These are phyloP conservation scores for Lutjanus argentimaculatus DNA, from an alignment of 2,797 vertebrate genomes.

Conservation along the genomic window DNA sequence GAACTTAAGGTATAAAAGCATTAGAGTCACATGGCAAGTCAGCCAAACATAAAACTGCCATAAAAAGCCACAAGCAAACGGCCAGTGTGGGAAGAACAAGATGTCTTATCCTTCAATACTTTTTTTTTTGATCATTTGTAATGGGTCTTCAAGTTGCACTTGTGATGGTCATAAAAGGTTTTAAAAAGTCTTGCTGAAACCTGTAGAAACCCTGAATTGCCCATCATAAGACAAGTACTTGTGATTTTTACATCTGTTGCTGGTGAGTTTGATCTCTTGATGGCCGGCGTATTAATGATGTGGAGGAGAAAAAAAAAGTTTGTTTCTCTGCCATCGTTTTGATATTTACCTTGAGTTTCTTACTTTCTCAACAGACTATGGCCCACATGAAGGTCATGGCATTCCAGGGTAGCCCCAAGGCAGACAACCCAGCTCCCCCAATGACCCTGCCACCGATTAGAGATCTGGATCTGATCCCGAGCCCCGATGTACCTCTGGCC, in stretches of 20 bases:
- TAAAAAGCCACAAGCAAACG: too few relatives aligned
- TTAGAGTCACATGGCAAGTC: too few relatives aligned
- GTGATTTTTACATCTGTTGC: background rate
- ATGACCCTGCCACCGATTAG: conserved; percentile 80
- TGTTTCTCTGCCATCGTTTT: background rate
- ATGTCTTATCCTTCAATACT: too few relatives aligned
- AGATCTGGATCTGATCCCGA: conserved; percentile 88
- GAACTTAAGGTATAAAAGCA: too few relatives aligned
- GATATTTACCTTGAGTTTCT: background rate
- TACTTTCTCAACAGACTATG: conserved; percentile 85
- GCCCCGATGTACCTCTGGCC: conserved; percentile 93
- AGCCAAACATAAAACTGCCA: too few relatives aligned
- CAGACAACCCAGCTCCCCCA: conserved; percentile 57
- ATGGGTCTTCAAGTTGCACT: too few relatives aligned
- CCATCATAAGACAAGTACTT: background rate
- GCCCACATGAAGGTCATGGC: conserved; percentile 92
- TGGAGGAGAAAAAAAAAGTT: background rate
- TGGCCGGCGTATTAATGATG: background rate
- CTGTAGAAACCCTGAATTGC: too few relatives aligned
- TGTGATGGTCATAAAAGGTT: too few relatives aligned
- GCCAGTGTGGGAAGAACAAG: too few relatives aligned
- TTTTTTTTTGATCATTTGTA: too few relatives aligned
- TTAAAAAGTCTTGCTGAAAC: too few relatives aligned
- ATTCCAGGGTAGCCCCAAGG: conserved; percentile 91
- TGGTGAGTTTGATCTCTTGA: background rate